Evolutionary conservation across 2,888 invertebrate genomes (phyloP).

Genomic region (Argyresthia albistria): DNA sequence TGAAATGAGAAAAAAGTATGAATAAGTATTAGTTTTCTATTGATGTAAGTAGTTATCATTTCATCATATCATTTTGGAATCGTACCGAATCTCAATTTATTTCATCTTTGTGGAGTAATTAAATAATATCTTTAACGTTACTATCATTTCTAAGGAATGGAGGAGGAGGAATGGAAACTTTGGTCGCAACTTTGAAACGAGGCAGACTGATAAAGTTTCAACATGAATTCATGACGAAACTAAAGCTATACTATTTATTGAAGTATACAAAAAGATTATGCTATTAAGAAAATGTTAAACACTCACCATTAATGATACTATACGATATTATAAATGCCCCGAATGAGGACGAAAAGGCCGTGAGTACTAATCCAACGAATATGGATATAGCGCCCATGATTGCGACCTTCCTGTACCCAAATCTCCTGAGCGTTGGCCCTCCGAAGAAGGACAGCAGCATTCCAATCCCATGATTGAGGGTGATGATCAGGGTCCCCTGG

Average conservation of each 20-base stretch:
- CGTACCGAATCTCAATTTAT: not conserved
- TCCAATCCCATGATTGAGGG: conserved; percentile 77
- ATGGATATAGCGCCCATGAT: conserved; percentile 67
- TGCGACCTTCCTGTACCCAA: conserved; percentile 77
- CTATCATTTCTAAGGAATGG: too few species aligned
- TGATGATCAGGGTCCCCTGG: conserved; percentile 75
- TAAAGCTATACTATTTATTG: too few species aligned
- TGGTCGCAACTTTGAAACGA: too few species aligned
- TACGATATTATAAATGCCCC: conserved; percentile 75
- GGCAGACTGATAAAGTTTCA: too few species aligned
- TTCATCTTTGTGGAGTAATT: not conserved
- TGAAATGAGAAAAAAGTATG: conserved; percentile 35
- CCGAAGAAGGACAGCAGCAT: conserved; percentile 77
- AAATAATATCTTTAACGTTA: too few species aligned
- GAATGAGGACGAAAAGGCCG: conserved; percentile 70
- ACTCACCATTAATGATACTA: conserved; percentile 80
- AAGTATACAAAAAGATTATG: too few species aligned
- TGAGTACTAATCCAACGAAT: conserved; percentile 71
- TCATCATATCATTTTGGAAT: not conserved
- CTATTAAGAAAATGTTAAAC: not conserved
- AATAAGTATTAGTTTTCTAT: not conserved
- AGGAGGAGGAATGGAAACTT: too few species aligned
- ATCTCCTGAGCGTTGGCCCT: conserved; percentile 74
- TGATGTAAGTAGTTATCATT: not conserved
- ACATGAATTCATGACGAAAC: too few species aligned